These are phyloP conservation scores for Paramormyrops hopkinsi DNA, from an alignment of 2,797 vertebrate species.

Conservation along the genomic window DNA sequence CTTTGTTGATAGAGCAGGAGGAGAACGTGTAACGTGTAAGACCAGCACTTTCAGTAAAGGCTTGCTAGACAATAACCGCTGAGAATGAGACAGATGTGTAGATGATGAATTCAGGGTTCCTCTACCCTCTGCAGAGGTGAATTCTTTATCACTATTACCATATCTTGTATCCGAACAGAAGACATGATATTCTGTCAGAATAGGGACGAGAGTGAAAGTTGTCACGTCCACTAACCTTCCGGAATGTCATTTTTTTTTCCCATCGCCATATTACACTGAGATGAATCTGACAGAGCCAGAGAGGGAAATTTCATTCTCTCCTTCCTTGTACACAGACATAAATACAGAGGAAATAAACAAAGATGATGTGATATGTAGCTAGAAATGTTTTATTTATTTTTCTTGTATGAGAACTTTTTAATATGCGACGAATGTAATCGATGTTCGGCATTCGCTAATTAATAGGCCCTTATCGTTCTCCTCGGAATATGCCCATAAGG, in stretches of 20 bases:
- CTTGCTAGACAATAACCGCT: background rate
- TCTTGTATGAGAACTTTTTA: background rate
- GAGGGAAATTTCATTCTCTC: background rate
- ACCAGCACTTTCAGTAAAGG: background rate
- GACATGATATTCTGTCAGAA: slow-evolving; percentile 16
- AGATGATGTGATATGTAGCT: background rate
- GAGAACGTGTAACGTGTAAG: background rate
- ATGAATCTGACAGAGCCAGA: background rate
- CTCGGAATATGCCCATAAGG: background rate
- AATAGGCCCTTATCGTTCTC: slow-evolving; percentile 3
- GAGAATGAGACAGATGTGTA: background rate
- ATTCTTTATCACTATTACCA: background rate
- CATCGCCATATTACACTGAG: background rate
- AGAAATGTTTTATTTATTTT: background rate
- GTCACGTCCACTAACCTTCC: background rate
- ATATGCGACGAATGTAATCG: background rate
- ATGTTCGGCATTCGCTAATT: background rate
- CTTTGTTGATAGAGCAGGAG: background rate
- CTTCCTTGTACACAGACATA: background rate
- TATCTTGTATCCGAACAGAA: slow-evolving; percentile 5
- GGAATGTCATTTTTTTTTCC: background rate
- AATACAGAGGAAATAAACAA: background rate
- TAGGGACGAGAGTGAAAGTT: background rate
- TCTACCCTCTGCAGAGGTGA: background rate
- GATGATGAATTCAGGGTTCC: background rate